phyloP scores from a whole-genome alignment of 2,113 vertebrate genomes.

The Malurus elegans region DNA sequence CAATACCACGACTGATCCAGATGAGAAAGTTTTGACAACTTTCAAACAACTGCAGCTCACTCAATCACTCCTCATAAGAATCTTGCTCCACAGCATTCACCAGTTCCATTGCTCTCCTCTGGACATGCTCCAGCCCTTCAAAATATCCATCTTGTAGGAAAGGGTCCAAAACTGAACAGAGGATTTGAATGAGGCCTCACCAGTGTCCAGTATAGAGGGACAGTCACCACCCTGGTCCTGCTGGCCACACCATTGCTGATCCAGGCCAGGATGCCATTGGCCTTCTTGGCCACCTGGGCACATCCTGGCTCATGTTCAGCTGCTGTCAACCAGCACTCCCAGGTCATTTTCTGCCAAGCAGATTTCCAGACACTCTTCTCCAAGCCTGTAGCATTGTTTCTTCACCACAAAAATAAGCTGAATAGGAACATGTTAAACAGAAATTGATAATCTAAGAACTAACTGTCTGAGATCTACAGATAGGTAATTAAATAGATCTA shows the following conservation, averaged over 20 bases:
- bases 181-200: background rate
- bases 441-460: background rate
- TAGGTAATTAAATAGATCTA: background rate
- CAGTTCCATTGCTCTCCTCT: background rate
- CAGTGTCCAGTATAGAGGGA: accelerated
- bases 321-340: accelerated
- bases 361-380: background rate
- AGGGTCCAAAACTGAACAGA: background rate
- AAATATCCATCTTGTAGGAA: background rate
- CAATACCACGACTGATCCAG: background rate
- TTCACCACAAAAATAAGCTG: background rate
- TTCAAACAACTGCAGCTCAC: background rate
- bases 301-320: background rate
- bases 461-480: background rate
- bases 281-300: background rate
- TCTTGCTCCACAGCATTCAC: background rate
- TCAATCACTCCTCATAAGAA: background rate
- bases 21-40: background rate
- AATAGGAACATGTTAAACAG: background rate
- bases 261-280: background rate
- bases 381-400: background rate
- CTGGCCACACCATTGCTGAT: background rate
- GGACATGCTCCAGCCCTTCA: background rate
- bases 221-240: background rate
- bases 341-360: background rate